Percentiles rank a stretch among this genome's conserved stretches.
Conservation (phyloP, 2,888 invertebrate species). For the Nymphalis c-album region DNA sequence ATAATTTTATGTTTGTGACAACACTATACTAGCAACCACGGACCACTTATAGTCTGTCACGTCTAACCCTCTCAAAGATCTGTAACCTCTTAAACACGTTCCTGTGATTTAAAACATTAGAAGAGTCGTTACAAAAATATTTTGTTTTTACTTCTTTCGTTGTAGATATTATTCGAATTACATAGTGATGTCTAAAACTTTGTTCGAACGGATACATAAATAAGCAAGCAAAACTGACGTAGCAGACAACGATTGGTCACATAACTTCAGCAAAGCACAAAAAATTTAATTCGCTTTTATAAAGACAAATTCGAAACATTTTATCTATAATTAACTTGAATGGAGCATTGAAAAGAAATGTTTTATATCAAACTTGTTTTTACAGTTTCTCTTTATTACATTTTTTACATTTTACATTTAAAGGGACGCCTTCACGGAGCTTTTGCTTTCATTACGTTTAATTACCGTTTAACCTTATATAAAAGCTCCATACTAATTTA, state of each 20-base stretch:
- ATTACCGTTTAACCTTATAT: slow-evolving; percentile 24
- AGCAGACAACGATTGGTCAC: too few species aligned
- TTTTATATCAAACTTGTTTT: not conserved
- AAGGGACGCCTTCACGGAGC: slow-evolving; percentile 16
- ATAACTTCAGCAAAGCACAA: too few species aligned
- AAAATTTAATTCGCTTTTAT: too few species aligned
- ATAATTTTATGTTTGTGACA: slow-evolving; percentile 5
- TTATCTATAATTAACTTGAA: not conserved
- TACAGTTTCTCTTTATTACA: slow-evolving; percentile 10
- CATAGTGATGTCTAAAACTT: not conserved
- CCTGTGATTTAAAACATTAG: slow-evolving; percentile 21
- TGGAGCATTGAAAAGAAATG: slow-evolving; percentile 8
- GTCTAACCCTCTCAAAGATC: slow-evolving; percentile 30
- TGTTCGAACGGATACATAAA: not conserved
- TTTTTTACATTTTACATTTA: slow-evolving; percentile 22
- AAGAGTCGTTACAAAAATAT: slow-evolving; percentile 2
- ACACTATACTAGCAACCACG: slow-evolving; percentile 10
- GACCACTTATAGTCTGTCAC: slow-evolving; percentile 13
- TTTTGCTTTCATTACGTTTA: slow-evolving; percentile 20
- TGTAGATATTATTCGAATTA: not conserved
- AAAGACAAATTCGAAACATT: not conserved
- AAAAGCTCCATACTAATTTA: slow-evolving; percentile 18
- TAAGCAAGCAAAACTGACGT: too few species aligned
- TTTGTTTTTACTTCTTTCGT: slow-evolving; percentile 10
- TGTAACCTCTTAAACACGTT: slow-evolving; percentile 34